Evolutionary conservation across 1,140 invertebrate genomes (phyloP), one percentile per base, ranked within the genome.

Genomic region (Neomicropteryx cornuta): DNA sequence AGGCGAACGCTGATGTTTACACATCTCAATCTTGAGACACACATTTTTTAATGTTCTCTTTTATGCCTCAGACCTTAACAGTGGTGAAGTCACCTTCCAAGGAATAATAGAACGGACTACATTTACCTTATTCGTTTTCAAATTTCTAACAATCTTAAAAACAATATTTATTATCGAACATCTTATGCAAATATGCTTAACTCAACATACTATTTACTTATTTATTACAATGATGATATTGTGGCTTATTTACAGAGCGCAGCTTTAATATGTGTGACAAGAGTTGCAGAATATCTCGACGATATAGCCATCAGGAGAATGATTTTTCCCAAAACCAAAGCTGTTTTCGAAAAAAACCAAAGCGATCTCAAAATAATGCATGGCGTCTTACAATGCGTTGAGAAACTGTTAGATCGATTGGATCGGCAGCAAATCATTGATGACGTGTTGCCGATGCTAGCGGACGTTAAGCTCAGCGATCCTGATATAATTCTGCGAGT

Each of bases 371-470:
- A 85, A 49, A 73, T 87, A 28, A 73, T 87, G 5, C 74, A 80
- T 48, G 81, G 83, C 44, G 80, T 86, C 10, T 61, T 91, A 0
- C 75, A 76, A 2, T 83, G 83, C 54, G 74, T 84, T 22, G 84
- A 89, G 53, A 76, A 76, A 38, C 85, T 85, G 2, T 62, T 94
- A 30, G 77, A 84, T 44, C 79, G 87, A 36, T 67, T 97, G 38
- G 90, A 96, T 44, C 83, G 87, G 46, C 76, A 79, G 32, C 57
- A 72, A 51, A 89, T 97, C 32, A 77, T 93, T 43, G 92, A 96
- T 47, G 85, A 93, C 45, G 87, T 97, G 0, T 71, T 97, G 44
- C 92, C 91, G 1, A 72, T 96, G 38, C 68, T 97, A n/a, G 83
- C 81, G 43, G 82, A 88, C 44, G 86, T 92, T 36, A 76, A 82